Base-by-base conservation (phyloP, 2,888 invertebrate species). In the Rambutsinella grinnellia region DNA sequence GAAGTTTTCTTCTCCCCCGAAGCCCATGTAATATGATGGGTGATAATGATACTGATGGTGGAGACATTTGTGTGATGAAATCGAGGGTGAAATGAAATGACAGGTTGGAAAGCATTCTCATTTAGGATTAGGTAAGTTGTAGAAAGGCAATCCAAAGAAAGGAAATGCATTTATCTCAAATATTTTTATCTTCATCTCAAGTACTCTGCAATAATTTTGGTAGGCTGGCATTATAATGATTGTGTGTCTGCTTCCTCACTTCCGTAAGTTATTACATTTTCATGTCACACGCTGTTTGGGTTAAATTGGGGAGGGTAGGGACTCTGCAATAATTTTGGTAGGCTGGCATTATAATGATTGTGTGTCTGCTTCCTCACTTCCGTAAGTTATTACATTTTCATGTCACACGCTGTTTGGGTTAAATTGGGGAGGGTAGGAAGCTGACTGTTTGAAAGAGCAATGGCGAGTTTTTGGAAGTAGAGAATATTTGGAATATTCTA, bases 231-330 rank as follows among this genome's bases (percentile, higher is more conserved):
- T 63, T 24, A 71, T 62, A 70, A 70, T 63, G 60, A 60, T 74
- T 63, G 56, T 66, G 63, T 46, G 53, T 28, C 66, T 58, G 54
- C 21, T 66, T 63, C 46, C 44, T 57, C 65, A 58, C 72, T 58
- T 60, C 61, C 17, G 36, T 58, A 60, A 26, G 24, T 66, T 66
- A 74, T 74, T 74, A 54, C 47, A 21, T 60, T 53, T 74, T 66
- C 72, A 60, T 72, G 72, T 72, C 72, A 72, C 72, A 72, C 71
- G 57, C 63, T 63, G 51, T 46, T 65, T 57, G 47, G n/a, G 72
- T 62, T 19, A 49, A 44, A 65, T 58, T 72, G 36, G 21, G 49
- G 28, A 19, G 54, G 56, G 46, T 53, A 36, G 36, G 13, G 13
- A 36, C 24, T n/a, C 15, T 27, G 58, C 58, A 71, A 65, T 71